A percentile compares a stretch with the other conserved stretches of the same genome.
Evolutionary conservation across 2,113 vertebrate species (phyloP).

Genomic region (Philantomba maxwellii): DNA sequence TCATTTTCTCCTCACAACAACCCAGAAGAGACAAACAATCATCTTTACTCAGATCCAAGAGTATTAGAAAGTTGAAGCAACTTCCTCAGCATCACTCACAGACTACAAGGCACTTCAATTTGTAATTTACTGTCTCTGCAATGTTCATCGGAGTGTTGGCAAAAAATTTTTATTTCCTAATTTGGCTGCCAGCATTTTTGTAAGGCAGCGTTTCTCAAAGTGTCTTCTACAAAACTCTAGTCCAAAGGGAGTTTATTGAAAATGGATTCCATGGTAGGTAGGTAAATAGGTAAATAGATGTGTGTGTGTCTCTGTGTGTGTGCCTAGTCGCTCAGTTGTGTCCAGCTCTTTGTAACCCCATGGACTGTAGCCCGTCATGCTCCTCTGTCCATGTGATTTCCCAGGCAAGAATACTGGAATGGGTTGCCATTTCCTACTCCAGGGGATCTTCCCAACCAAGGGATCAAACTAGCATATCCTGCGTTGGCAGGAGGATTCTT

Average conservation of each 20-base stretch:
- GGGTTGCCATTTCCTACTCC: not conserved
- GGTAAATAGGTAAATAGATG: not conserved
- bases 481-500: not conserved
- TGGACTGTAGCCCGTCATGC: not conserved
- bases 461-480: not conserved
- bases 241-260: not conserved
- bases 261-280: not conserved
- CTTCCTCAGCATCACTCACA: not conserved
- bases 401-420: not conserved
- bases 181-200: not conserved
- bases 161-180: not conserved
- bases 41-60: not conserved
- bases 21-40: not conserved
- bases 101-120: not conserved
- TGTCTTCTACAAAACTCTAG: not conserved
- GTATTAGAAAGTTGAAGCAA: not conserved
- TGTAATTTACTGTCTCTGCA: not conserved
- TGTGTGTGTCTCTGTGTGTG: not conserved
- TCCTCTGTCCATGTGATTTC: not conserved
- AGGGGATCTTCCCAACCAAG: not conserved
- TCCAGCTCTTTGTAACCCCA: not conserved
- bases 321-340: not conserved
- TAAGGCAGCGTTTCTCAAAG: not conserved
- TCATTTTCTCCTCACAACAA: slow-evolving; percentile 7
- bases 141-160: not conserved